Conservation (phyloP, 2,888 invertebrate species). For the Arge pagana region DNA sequence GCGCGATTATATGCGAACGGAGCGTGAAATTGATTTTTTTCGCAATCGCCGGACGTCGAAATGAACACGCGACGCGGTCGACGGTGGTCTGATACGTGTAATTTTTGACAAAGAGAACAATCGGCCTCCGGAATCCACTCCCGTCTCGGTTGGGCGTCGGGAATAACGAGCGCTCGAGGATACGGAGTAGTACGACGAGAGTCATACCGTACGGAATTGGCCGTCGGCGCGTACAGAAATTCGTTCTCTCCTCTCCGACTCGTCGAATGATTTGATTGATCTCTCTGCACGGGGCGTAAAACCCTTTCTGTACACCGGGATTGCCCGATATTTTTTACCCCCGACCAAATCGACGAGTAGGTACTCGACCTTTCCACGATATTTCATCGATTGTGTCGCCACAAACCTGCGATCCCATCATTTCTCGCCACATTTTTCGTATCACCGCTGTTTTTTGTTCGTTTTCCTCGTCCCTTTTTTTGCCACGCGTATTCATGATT, state of each 20-base stretch:
- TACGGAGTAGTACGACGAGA: neutral
- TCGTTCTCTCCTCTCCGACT: too few species aligned
- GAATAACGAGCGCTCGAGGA: neutral
- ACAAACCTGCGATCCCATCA: too few species aligned
- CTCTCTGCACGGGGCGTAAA: neutral
- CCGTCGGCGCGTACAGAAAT: slow-evolving; percentile 7
- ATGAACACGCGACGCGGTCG: slow-evolving; percentile 1
- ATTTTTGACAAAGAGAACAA: neutral
- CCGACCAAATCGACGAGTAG: too few species aligned
- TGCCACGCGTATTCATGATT: neutral
- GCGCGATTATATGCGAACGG: too few species aligned
- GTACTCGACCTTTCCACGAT: too few species aligned
- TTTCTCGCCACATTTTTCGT: neutral
- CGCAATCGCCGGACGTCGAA: too few species aligned
- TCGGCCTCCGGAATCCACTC: neutral
- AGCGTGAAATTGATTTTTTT: too few species aligned
- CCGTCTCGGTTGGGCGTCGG: slow-evolving; percentile 1
- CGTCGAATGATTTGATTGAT: slow-evolving; percentile 8
- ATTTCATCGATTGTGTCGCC: too few species aligned
- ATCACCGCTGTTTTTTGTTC: slow-evolving; percentile 8
- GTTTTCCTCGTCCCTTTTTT: slow-evolving; percentile 2
- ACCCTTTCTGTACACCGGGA: neutral
- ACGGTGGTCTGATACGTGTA: neutral
- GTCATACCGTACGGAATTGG: slow-evolving; percentile 1
- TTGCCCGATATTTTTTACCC: slow-evolving; percentile 1